Conservation (phyloP, 2,113 vertebrate species). For the Ptilonorhynchus violaceus region DNA sequence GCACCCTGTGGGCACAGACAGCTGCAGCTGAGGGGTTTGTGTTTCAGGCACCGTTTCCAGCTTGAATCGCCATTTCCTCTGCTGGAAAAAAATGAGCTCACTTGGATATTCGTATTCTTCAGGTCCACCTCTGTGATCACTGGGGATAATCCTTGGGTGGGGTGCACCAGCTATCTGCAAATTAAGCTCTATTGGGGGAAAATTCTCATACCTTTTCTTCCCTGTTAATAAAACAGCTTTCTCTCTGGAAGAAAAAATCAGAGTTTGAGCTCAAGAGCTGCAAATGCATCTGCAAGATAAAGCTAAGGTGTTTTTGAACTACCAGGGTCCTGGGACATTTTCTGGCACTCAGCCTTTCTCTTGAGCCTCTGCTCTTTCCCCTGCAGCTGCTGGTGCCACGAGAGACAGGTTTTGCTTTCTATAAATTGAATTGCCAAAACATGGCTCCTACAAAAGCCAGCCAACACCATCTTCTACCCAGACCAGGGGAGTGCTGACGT, state of each 20-base stretch:
- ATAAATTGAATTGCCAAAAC: neutral
- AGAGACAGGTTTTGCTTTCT: neutral
- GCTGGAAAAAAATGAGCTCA: neutral
- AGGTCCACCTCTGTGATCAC: neutral
- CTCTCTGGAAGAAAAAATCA: neutral
- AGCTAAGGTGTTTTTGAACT: neutral
- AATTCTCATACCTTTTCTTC: fast-evolving
- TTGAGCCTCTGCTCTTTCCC: neutral
- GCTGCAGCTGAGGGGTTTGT: neutral
- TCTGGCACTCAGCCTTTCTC: neutral
- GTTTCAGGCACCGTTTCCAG: neutral
- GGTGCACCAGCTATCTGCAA: neutral
- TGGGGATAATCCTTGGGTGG: neutral
- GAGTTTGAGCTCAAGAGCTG: neutral
- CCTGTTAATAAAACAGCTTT: neutral
- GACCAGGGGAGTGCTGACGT: fast-evolving
- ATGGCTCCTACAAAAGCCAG: neutral
- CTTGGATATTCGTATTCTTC: neutral
- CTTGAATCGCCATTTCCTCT: neutral
- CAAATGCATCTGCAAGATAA: neutral
- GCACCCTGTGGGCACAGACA: neutral
- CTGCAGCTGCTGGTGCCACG: neutral
- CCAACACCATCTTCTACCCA: neutral
- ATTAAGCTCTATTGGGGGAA: neutral
- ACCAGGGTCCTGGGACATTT: neutral